Evolutionary conservation across 2,797 vertebrate species (phyloP), one percentile per base, ranked within the genome.

Genomic region (Schizopygopsis malacanthus): DNA sequence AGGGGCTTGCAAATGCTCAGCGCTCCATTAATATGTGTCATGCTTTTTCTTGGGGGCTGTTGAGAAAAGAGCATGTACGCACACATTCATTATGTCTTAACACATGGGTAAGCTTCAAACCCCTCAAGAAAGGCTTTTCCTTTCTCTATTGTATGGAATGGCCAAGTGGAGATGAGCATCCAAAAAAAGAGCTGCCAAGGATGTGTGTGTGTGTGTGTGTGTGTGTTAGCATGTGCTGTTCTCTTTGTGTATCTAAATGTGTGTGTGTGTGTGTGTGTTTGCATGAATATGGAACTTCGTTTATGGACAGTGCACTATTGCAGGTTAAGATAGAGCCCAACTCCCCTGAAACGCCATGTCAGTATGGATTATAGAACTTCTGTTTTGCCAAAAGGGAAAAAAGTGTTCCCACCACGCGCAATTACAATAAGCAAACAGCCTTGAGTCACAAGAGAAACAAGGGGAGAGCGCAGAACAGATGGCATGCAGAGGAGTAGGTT

Each of bases 381-480:
- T 87, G 86, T 63, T 92, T 93, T 92, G 91, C 93, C 93, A 90
- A 91, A 87, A 90, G 93, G 94, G 90, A 93, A 90, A 39, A 91
- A 84, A 89, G 87, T 88, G 56, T 88, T 77, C 86, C 93, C 94
- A 91, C 93, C 92, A 92, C 93, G 94, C 95, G 93, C 93, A 96
- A 94, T 97, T 97, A 96, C 91, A 92, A 90, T 95, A 95, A 96
- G 95, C 94, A 96, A 97, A 97, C 93, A 95, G 93, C 94, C 94
- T 92, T 87, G 85, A 93, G 95, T 93, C 93, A 94, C 92, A 90
- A 91, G 91, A 94, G 91, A 92, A 91, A 90, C 91, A 87, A 91
- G 91, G 82, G 71, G 45, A 73, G 28, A 72, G 65, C 6, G 6
- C 25, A n/a, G 37, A 73, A 70, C 37, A 78, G 77, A 73, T 65